These are phyloP conservation scores for Catostylus mosaicus DNA, from an alignment of 30 jellyfish, hydroid and myxozoan species.

Conservation along the genomic window DNA sequence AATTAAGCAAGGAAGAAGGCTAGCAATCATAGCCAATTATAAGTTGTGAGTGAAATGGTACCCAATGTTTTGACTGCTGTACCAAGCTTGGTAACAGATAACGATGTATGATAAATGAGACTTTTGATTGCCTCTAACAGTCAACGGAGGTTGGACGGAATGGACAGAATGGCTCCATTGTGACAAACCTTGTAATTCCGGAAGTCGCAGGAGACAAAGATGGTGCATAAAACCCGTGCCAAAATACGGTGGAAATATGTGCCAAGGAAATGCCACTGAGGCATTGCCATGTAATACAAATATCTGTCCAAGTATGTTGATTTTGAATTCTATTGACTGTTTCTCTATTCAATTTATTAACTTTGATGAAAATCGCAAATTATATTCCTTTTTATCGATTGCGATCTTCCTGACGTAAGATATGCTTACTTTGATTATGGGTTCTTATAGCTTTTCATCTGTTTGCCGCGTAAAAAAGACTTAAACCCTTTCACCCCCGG, in stretches of 20 bases:
- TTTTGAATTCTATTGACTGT: too few species aligned
- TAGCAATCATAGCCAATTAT: neutral
- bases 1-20: neutral
- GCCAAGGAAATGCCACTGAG: constrained; percentile 29
- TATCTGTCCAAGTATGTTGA: constrained; percentile 44
- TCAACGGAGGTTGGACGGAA: constrained; percentile 57
- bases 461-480: too few species aligned
- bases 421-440: too few species aligned
- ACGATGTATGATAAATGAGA: neutral
- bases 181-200: constrained; percentile 54
- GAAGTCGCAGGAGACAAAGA: constrained; percentile 23
- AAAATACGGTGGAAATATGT: constrained; percentile 52
- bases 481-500: too few species aligned
- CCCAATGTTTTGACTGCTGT: neutral
- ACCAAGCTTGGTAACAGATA: neutral
- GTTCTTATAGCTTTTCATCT: neutral
- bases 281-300: constrained; percentile 35
- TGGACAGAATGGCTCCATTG: constrained; percentile 56
- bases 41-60: too few species aligned
- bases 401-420: too few species aligned
- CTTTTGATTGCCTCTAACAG: neutral
- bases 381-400: too few species aligned
- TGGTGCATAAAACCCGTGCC: constrained; percentile 56
- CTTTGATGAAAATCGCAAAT: too few species aligned
- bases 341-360: too few species aligned